Evolutionary conservation across 2,888 invertebrate species (phyloP).

Genomic region (Drosophila nr. perissopoda): DNA sequence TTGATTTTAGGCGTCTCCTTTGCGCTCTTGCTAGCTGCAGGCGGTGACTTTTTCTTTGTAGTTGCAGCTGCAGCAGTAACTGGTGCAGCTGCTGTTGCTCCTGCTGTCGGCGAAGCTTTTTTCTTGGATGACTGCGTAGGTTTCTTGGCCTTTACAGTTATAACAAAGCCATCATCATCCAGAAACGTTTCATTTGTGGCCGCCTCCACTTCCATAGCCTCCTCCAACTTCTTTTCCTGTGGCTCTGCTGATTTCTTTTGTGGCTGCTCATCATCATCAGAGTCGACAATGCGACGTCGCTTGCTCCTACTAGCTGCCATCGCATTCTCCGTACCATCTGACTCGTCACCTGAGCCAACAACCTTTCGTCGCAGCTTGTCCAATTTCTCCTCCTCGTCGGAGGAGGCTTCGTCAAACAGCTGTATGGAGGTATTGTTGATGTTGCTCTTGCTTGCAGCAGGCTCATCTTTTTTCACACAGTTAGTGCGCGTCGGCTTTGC

Average conservation of each 20-base stretch:
- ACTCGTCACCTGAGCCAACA: conserved; percentile 66
- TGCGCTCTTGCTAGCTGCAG: conserved; percentile 42
- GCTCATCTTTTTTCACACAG: conserved; percentile 34
- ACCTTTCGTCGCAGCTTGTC: conserved; percentile 77
- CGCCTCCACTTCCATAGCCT: conserved; percentile 32
- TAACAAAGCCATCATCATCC: conserved; percentile 83
- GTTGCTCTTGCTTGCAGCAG: conserved; percentile 22
- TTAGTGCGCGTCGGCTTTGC: conserved; percentile 32
- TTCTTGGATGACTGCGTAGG: conserved; percentile 45
- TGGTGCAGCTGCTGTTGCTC: conserved; percentile 21
- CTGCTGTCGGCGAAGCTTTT: conserved; percentile 50
- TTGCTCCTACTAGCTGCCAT: conserved; percentile 51
- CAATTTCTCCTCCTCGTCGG: conserved; percentile 82
- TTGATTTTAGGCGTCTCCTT: conserved; percentile 76
- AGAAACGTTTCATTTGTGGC: conserved; percentile 77
- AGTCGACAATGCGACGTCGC: conserved; percentile 82
- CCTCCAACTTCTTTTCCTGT: conserved; percentile 39
- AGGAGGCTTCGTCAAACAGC: conserved; percentile 77
- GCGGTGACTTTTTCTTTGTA: conserved; percentile 67
- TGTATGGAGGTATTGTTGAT: conserved; percentile 75
- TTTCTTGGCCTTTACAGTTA: conserved; percentile 79
- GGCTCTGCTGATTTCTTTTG: conserved; percentile 65
- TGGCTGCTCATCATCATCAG: conserved; percentile 80
- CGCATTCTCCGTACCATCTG: conserved; percentile 31
- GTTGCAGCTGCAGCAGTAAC: conserved; percentile 12